Evolutionary conservation across 2,888 invertebrate genomes (phyloP).

Genomic region (Euzophera pinguis): DNA sequence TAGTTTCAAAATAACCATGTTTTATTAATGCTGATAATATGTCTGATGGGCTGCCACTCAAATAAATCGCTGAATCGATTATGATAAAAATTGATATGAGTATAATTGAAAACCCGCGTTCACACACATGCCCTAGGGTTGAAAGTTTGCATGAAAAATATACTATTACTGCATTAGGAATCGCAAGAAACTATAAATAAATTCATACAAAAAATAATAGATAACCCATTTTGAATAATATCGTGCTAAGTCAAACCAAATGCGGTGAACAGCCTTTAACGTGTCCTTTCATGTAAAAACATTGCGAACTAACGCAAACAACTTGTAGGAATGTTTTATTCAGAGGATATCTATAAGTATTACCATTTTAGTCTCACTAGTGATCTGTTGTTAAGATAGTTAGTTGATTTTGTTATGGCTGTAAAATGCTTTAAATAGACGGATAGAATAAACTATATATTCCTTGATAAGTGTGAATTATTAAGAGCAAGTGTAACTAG

Average conservation of each 20-base stretch:
- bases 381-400: conserved; percentile 1
- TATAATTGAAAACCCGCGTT: too few species aligned
- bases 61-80: too few species aligned
- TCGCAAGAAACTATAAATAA: too few species aligned
- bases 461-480: background rate
- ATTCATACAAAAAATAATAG: too few species aligned
- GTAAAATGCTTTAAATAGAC: background rate
- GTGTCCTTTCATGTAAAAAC: background rate
- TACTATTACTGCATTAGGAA: too few species aligned
- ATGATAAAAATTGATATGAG: too few species aligned
- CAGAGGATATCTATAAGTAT: background rate
- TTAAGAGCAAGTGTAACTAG: too few species aligned
- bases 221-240: background rate
- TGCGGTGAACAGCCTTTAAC: background rate
- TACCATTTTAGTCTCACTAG: background rate
- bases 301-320: background rate
- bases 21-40: too few species aligned
- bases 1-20: too few species aligned
- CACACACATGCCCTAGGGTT: too few species aligned
- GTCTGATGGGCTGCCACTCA: too few species aligned
- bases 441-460: background rate
- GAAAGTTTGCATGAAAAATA: too few species aligned
- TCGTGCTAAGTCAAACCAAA: background rate
- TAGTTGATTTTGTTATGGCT: background rate
- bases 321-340: conserved; percentile 6